Base-by-base conservation (phyloP, 2,113 vertebrate genomes). In the Saguinus imperator region DNA sequence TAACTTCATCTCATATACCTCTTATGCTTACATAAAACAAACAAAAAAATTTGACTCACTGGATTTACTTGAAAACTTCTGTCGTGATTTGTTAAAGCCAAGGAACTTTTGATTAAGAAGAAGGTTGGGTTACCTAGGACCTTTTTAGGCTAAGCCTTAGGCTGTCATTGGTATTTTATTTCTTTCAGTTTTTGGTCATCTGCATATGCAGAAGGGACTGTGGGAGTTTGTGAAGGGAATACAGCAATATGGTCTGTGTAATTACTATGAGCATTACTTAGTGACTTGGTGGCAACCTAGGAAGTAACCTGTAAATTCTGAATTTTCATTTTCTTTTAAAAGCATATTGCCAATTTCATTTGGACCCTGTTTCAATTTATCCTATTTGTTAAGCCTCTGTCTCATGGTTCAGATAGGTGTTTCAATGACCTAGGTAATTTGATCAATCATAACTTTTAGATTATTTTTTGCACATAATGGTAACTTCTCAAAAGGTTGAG, bases 81-180 rank as follows among this genome's bases (percentile, higher is more conserved):
- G 43, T n/a, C 86, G 37, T 83, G 70, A 43, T 50, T 82, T 61
- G n/a, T 57, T 77, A 76, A 97, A 96, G 32, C 40, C 85, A 52
- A 17, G 14, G 25, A 27, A 48, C 37, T 79, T 68, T 43, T 88
- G 43, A 84, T 76, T 91, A 77, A 64, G 1, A 29, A 64, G 29
- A 93, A 3, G 35, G 20, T 45, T 84, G 32, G 5, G 13, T 58
- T 91, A 93, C 17, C 27, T 32, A 82, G 21, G 43, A 72, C 8
- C 8, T 43, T 81, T 87, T 72, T 58, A 90, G 88, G 14, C 29
- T 72, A 93, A n/a, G 13, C 10, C 32, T 52, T 84, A 48, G 12
- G 52, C 48, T 48, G 17, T 29, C 32, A 50, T 9, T 50, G 37
- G 8, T 6, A 68, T 88, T 88, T 79, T 79, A 5, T 75, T 45